A percentile compares a stretch with the other conserved stretches of the same genome.
Evolutionary conservation across 2,888 invertebrate genomes (phyloP).

Genomic region (Apotomis betuletana): DNA sequence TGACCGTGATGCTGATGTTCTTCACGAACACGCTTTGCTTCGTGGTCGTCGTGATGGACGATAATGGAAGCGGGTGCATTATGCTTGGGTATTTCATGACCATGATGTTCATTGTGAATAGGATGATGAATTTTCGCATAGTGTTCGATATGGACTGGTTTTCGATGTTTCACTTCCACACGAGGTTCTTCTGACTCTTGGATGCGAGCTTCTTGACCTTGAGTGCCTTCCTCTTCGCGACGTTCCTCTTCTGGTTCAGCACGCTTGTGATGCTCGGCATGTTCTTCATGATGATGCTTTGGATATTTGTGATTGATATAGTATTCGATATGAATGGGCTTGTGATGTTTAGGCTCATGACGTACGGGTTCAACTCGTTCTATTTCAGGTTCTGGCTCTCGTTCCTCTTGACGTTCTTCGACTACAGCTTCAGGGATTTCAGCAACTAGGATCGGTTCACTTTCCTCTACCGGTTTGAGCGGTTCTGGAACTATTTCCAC

Average conservation of each 20-base stretch:
- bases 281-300: slow-evolving; percentile 27
- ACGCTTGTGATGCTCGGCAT: neutral
- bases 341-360: slow-evolving; percentile 11
- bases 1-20: slow-evolving; percentile 49
- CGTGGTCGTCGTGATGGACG: neutral
- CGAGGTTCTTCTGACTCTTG: slow-evolving; percentile 11
- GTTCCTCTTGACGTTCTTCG: slow-evolving; percentile 37
- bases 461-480: neutral
- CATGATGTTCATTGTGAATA: slow-evolving; percentile 25
- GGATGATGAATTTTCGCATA: slow-evolving; percentile 21
- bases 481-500: slow-evolving; percentile 5
- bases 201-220: slow-evolving; percentile 13
- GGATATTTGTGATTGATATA: slow-evolving; percentile 24
- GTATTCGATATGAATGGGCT: slow-evolving; percentile 32
- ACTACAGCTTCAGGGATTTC: neutral
- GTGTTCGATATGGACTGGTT: slow-evolving; percentile 32
- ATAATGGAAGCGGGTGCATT: neutral
- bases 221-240: slow-evolving; percentile 8
- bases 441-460: slow-evolving; percentile 8
- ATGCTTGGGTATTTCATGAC: slow-evolving; percentile 12
- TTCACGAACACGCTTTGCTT: slow-evolving; percentile 49
- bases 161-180: slow-evolving; percentile 6
- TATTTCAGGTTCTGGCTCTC: slow-evolving; percentile 28
- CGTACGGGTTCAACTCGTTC: slow-evolving; percentile 37
- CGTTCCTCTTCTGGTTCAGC: neutral